Evolutionary conservation across 1,140 invertebrate genomes (phyloP), one percentile per base, ranked within the genome.

Genomic region (Magallana ariakensis): DNA sequence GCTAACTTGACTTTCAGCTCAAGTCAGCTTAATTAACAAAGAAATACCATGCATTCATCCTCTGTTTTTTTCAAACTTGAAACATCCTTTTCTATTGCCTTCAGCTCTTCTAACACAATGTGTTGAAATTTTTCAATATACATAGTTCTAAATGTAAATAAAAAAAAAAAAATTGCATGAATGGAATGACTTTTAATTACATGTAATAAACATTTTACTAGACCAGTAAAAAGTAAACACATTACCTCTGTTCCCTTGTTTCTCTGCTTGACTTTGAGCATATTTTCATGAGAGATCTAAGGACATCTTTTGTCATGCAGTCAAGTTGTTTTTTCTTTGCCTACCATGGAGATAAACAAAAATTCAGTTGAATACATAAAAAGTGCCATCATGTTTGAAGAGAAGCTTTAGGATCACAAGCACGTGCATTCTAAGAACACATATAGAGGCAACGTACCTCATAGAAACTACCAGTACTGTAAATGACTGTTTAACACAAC

Each of bases 71-170:
- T 88, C n/a, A 90, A 26, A 13, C 55, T 55, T 58, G 83, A n/a
- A 9, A 90, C 83, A 82, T 90, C 90, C 81, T 88, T 87, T 60
- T 90, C 90, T 26, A 90, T 22, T 19, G 26, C 62, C 33, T 26
- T 54, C 33, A 90, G 75, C 70, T 90, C 90, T 58, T 22, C 57
- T 16, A 80, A 19, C 54, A 90, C 57, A 13, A 83, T 85, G 10
- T 85, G 83, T 70, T 87, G 80, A 85, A 87, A 90, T 19, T 84
- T 83, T n/a, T 84, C 46, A 19, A 89, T 46, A 56, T 75, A 54
- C 70, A 22, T 57, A n/a, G 66, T 86, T 81, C 90, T 90, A 60
- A 85, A 86, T 56, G 85, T 19, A 80, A 84, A 70, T 55, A n/a
- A n/a, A 19, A 80, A 56, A 22, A 85, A n/a, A 33, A 53, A 16